Evolutionary conservation across 2,888 invertebrate genomes (phyloP).

Genomic region (Caprella mutica): DNA sequence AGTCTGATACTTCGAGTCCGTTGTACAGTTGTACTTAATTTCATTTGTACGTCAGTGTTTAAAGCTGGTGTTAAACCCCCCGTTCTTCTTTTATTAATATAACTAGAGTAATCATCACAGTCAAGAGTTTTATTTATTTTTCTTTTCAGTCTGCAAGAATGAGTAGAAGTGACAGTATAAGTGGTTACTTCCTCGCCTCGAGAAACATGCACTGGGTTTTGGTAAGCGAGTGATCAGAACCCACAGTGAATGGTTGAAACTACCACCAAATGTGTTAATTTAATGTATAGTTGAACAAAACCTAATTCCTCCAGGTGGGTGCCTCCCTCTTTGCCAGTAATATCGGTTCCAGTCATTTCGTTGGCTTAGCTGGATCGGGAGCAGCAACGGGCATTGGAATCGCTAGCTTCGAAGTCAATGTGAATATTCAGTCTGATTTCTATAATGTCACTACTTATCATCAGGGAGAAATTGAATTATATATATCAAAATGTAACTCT

Average conservation of each 20-base stretch:
- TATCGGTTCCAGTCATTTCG: slow-evolving; percentile 46
- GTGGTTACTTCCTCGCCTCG: slow-evolving; percentile 45
- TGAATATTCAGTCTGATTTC: slow-evolving; percentile 34
- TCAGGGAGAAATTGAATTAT: not conserved
- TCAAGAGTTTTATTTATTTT: no score
- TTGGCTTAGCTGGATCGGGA: slow-evolving; percentile 45
- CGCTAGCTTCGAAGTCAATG: slow-evolving; percentile 43
- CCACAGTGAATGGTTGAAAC: not conserved
- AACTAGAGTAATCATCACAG: no score
- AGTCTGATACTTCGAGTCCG: no score
- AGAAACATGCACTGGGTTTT: slow-evolving; percentile 46
- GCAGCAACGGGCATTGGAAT: slow-evolving; percentile 43
- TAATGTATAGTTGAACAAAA: not conserved
- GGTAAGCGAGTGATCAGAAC: slow-evolving; percentile 37
- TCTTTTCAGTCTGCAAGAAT: slow-evolving; percentile 37
- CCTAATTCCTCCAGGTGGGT: slow-evolving; percentile 40
- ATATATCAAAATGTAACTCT: not conserved
- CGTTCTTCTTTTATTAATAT: no score
- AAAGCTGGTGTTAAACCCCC: no score
- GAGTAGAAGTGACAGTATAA: slow-evolving; percentile 36
- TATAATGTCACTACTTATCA: not conserved
- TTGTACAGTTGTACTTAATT: no score
- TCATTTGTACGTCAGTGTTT: no score
- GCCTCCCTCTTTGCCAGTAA: slow-evolving; percentile 46
- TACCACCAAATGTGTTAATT: not conserved